Evolutionary conservation across 2,113 vertebrate species (phyloP).

Genomic region (Phalacrocorax aristotelis): DNA sequence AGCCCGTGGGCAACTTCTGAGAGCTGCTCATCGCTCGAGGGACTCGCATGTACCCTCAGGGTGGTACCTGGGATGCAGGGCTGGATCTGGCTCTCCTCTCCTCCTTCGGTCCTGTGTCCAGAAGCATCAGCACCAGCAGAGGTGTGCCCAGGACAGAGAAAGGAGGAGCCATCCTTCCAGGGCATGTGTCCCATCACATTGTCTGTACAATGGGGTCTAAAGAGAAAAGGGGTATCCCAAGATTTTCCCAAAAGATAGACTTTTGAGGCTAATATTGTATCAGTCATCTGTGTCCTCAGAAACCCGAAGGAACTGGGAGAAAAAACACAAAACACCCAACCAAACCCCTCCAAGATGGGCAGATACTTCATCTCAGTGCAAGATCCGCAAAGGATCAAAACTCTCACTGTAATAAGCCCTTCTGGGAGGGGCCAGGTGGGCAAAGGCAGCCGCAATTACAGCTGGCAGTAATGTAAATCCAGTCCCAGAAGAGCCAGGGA

Average conservation of each 20-base stretch:
- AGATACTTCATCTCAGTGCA: not conserved
- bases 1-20: not conserved
- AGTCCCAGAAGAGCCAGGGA: not conserved
- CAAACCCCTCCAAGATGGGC: not conserved
- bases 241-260: not conserved
- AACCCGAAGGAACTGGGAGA: not conserved
- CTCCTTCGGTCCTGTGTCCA: not conserved
- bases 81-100: fast-evolving
- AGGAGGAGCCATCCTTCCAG: not conserved
- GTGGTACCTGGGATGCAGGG: too few relatives aligned
- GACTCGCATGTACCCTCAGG: too few relatives aligned
- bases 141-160: fast-evolving
- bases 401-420: not conserved
- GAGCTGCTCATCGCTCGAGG: not conserved
- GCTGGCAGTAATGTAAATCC: not conserved
- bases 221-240: not conserved
- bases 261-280: not conserved
- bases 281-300: not conserved
- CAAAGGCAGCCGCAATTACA: not conserved
- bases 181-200: fast-evolving
- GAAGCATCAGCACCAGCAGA: not conserved
- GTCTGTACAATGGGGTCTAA: not conserved
- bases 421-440: not conserved
- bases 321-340: not conserved
- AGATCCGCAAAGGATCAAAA: not conserved